Percentiles rank a stretch among this genome's conserved stretches.
phyloP scores from a whole-genome alignment of 1,140 invertebrate genomes.

The Ceratina japonica region DNA sequence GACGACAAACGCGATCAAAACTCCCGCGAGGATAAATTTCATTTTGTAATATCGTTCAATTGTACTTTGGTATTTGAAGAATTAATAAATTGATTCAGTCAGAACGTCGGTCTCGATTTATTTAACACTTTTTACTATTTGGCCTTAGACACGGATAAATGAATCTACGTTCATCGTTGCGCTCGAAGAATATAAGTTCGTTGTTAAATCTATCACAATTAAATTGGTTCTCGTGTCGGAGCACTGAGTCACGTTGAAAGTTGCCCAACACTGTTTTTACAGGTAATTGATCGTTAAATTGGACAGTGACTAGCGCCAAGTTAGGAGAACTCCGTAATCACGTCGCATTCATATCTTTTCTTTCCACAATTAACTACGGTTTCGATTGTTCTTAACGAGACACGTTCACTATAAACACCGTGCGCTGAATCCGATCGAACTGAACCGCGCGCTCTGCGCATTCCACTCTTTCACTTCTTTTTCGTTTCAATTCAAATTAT shows the following conservation, averaged over 20 bases:
- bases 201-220: neutral
- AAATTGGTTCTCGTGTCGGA: neutral
- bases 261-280: neutral
- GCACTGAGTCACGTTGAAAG: neutral
- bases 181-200: neutral
- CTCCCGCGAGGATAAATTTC: conserved; percentile 3
- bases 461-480: neutral
- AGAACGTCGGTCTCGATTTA: too few relatives aligned
- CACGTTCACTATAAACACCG: neutral
- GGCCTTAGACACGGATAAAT: too few relatives aligned
- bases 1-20: neutral
- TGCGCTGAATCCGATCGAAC: neutral
- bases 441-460: neutral
- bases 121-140: neutral
- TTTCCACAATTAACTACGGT: neutral
- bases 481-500: neutral
- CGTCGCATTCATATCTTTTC: neutral
- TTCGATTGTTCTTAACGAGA: neutral
- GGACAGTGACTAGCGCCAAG: neutral
- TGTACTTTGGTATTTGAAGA: too few relatives aligned
- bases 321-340: neutral
- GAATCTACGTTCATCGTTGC: neutral
- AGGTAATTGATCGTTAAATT: neutral
- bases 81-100: neutral
- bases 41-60: neutral